Evolutionary conservation across 1,140 invertebrate genomes (phyloP).

Genomic region (Anthonomus grandis): DNA sequence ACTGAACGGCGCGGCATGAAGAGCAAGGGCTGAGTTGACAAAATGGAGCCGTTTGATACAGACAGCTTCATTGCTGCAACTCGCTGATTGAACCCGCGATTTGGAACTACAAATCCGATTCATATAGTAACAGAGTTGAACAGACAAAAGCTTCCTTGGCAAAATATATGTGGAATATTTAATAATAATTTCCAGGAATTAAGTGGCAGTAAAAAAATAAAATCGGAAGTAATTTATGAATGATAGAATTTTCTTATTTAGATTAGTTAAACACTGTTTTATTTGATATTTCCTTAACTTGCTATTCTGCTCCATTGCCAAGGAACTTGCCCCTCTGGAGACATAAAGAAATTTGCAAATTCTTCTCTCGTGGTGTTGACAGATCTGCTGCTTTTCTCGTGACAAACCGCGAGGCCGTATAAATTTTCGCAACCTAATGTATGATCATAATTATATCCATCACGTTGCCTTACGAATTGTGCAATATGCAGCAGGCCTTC

Average conservation of each 20-base stretch:
- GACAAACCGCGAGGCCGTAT: neutral
- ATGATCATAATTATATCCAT: constrained; percentile 42
- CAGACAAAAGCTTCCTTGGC: constrained; percentile 5
- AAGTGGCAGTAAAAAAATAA: neutral
- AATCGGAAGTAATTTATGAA: neutral
- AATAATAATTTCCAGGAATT: neutral
- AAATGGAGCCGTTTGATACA: no score
- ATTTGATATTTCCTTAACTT: neutral
- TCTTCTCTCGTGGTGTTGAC: no score
- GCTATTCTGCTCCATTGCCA: neutral
- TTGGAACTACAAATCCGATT: constrained; percentile 1
- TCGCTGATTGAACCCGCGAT: constrained; percentile 4
- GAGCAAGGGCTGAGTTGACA: no score
- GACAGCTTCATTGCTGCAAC: constrained; percentile 9
- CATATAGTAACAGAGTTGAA: constrained; percentile 8
- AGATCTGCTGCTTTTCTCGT: no score
- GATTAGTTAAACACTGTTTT: neutral
- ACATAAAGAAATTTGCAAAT: neutral
- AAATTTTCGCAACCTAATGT: constrained; percentile 16
- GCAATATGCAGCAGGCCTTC: no score
- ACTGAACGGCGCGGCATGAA: no score
- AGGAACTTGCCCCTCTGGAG: neutral
- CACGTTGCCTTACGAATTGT: no score
- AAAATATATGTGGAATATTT: neutral
- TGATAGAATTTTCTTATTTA: neutral